Evolutionary conservation across 2,113 vertebrate species (phyloP), one percentile per base, ranked within the genome.

Genomic region (Osmerus mordax): DNA sequence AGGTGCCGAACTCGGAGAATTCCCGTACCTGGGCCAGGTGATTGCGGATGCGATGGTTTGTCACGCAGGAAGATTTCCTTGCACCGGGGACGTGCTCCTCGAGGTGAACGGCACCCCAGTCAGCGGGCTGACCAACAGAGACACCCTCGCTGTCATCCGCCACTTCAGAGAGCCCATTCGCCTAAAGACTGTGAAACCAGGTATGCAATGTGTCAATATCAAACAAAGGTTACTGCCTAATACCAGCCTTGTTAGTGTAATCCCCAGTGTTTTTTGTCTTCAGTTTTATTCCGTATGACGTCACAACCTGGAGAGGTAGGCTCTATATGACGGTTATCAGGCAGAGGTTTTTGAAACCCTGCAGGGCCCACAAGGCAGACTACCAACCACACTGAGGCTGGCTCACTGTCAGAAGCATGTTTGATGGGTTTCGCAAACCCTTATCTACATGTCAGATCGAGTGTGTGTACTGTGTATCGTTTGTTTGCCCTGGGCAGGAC

Each of bases 91-190:
- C 83, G 94, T 98, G 81, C 91, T 98, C 83, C 91, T 98, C 89
- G 96, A 98, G 89, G 96, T 97, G 85, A 98, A 98, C 90, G 95
- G 95, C 70, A 98, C 96, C 16, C 96, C 96, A 0, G 96, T 98
- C 71, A 97, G 96, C 87, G 96, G 96, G 72, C 95, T 98, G 81
- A 98, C 96, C 52, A 86, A 96, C 90, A 91, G 96, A 70, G 96
- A 98, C 90, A 95, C 95, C 4, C 89, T 96, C 81, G 96, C 96
- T 41, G 96, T 98, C 84, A 90, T 98, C 80, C 92, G 95, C 58
- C 95, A 98, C 95, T 98, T 96, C 87, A 91, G 93, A 76, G 95
- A 97, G 80, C 96, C 96, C 63, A 83, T 98, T 75, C 94, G 95
- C 67, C 90, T 98, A 81, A 97, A 97, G 92, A 95, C 94, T 1